Base-by-base conservation (phyloP, 2,888 invertebrate genomes). In the Cremastinae sp. region DNA sequence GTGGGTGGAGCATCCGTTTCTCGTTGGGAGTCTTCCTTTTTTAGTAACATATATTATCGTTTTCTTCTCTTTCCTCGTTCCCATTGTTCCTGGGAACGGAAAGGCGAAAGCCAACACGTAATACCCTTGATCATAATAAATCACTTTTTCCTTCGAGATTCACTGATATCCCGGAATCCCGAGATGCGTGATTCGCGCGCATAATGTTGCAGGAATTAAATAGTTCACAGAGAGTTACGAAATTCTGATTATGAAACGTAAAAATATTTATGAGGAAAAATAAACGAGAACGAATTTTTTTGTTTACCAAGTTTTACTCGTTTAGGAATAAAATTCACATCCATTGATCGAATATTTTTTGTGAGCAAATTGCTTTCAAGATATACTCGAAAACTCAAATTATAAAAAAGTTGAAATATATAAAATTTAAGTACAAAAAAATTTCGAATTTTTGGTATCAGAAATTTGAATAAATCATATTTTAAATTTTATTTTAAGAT, bases 71-170 rank as follows among this genome's bases (percentile, higher is more conserved):
- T 39, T 45, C 39, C 53, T 64, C 28, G 56, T 49, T 56, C 49
- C 56, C 47, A 68, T 68, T 58, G 66, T 58, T 8, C 20, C 9
- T 9, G 49, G 14, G 18, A 12, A 53, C 5, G 39, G 12, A 20
- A n/a, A 9, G 14, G 70, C 14, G 72, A 75, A 75, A 72, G 71
- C 47, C 20, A 62, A 71, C 51, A 72, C 51, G 66, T 75, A 75
- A 75, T 66, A 18, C 18, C 16, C 7, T 39, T n/a, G n/a, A n/a
- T n/a, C n/a, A 56, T 66, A 37, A 58, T 71, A 39, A 61, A 72
- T 72, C 18, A 66, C 66, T 68, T 68, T n/a, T n/a, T 75, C 66
- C 56, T 72, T 72, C 68, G 61, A 28, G 28, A 72, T 75, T 51
- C 16, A 37, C 22, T 41, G 39, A 12, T 12, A 51, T 49, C 56